Percentiles rank a stretch among this genome's conserved stretches.
These are phyloP conservation scores for Portunus trituberculatus DNA, from an alignment of 1,140 invertebrate genomes.

Conservation along the genomic window DNA sequence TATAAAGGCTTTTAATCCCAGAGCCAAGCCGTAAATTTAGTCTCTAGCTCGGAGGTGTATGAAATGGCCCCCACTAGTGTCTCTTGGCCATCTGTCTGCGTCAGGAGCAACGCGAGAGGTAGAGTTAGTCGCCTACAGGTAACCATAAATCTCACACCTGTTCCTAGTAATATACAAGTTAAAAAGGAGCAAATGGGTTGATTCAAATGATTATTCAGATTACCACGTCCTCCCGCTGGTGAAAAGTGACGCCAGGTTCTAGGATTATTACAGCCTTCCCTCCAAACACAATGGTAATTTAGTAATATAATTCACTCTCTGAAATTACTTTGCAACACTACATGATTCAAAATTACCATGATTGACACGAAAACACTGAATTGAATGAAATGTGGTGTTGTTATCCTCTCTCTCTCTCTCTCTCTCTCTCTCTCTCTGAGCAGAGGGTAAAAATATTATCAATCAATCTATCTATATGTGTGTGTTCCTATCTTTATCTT, in stretches of 20 bases:
- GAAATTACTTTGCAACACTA: neutral
- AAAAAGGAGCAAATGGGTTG: neutral
- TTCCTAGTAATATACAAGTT: neutral
- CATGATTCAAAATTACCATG: neutral
- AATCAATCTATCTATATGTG: no score
- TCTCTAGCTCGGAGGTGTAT: no score
- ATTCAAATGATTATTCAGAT: neutral
- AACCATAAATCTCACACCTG: neutral
- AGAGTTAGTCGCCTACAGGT: no score
- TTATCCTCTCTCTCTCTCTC: neutral
- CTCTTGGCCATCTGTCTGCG: no score
- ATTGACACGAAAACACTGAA: neutral
- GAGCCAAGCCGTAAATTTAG: no score
- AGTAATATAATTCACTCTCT: neutral
- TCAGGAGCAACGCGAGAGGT: no score
- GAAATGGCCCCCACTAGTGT: no score
- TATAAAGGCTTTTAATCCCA: no score
- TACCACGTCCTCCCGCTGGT: neutral
- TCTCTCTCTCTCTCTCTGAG: neutral
- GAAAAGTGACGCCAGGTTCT: neutral
- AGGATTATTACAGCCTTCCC: neutral
- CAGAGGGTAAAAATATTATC: no score
- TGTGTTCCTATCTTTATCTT: neutral
- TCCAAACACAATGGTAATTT: neutral
- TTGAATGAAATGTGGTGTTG: neutral